Percentiles rank a stretch among this genome's conserved stretches.
These are phyloP conservation scores for Chloropsis hardwickii DNA, from an alignment of 2,113 vertebrate genomes.

Conservation along the genomic window DNA sequence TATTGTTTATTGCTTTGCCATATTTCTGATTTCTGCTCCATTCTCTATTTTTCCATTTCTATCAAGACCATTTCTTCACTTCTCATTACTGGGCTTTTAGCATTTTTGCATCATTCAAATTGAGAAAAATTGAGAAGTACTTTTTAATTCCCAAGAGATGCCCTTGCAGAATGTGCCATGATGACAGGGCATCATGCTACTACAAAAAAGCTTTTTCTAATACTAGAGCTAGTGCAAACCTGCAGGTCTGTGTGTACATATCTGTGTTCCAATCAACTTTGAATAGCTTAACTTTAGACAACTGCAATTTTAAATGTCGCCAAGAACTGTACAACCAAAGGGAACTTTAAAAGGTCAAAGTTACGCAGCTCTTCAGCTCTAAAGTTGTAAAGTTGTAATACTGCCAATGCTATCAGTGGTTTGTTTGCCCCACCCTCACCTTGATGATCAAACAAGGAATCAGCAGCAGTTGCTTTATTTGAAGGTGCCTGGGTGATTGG, in stretches of 20 bases:
- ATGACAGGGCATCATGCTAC: background rate
- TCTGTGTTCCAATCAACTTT: background rate
- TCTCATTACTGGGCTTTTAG: background rate
- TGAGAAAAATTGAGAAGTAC: background rate
- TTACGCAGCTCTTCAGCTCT: background rate
- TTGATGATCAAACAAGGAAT: slow-evolving; percentile 95
- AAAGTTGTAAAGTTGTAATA: background rate
- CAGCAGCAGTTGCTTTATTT: slow-evolving; percentile 89
- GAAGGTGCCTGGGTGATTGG: slow-evolving; percentile 95
- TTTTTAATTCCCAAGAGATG: background rate
- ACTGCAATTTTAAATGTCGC: background rate
- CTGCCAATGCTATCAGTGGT: background rate
- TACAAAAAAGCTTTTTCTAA: background rate
- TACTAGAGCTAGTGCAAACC: background rate
- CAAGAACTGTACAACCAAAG: background rate
- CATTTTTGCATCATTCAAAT: background rate
- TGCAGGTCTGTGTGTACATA: background rate
- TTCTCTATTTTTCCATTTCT: background rate
- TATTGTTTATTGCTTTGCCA: background rate
- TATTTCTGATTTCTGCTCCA: background rate
- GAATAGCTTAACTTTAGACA: background rate
- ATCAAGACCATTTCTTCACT: background rate
- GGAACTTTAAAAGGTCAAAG: background rate
- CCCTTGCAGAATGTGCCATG: background rate
- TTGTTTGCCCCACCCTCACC: slow-evolving; percentile 69